A percentile compares a stretch with the other conserved stretches of the same genome.
These are phyloP conservation scores for Euwallacea similis DNA, from an alignment of 1,140 invertebrate genomes.

Conservation along the genomic window DNA sequence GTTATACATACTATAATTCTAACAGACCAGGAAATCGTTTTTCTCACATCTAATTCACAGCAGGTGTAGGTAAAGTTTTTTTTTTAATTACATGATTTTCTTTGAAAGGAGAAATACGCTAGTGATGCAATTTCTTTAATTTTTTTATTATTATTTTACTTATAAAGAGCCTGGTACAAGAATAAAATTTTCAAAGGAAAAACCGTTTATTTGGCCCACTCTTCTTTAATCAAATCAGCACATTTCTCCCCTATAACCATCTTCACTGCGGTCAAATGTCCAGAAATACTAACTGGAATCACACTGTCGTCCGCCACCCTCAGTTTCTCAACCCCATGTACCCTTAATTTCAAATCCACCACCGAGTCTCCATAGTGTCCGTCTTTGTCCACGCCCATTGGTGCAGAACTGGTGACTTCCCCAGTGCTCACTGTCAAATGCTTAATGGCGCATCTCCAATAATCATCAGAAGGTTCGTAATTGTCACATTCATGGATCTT, in stretches of 20 bases:
- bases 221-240: slow-evolving; percentile 74
- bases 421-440: slow-evolving; percentile 6
- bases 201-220: slow-evolving; percentile 53
- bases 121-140: no score
- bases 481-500: slow-evolving; percentile 41
- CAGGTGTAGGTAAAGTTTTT: no score
- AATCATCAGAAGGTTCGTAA: slow-evolving; percentile 40
- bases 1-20: no score
- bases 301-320: slow-evolving; percentile 76
- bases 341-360: slow-evolving; percentile 56
- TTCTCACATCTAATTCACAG: no score
- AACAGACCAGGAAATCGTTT: no score
- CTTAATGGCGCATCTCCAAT: slow-evolving; percentile 45
- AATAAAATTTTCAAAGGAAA: no score
- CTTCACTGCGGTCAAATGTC: slow-evolving; percentile 72
- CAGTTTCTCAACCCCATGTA: slow-evolving; percentile 57
- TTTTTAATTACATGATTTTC: no score
- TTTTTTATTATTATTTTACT: no score
- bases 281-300: slow-evolving; percentile 70
- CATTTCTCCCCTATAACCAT: slow-evolving; percentile 88
- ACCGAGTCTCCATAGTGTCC: slow-evolving; percentile 61
- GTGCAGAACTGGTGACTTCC: slow-evolving; percentile 58
- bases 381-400: slow-evolving; percentile 72
- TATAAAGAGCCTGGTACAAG: no score
- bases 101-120: no score